Base-by-base conservation (phyloP, 2,113 vertebrate genomes). In the Microcebus jonahi region DNA sequence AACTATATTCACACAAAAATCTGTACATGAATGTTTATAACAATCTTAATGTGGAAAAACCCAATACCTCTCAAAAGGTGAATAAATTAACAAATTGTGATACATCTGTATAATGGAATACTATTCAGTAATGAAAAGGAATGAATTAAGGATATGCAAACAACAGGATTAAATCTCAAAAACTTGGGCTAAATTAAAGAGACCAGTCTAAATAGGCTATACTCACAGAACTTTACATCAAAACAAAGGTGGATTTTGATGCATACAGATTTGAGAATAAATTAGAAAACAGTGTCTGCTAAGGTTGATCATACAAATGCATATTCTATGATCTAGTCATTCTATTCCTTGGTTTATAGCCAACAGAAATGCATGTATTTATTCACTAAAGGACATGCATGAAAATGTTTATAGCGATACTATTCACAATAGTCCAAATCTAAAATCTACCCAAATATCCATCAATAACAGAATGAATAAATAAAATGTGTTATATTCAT, bases 31-130 rank as follows among this genome's bases (percentile, higher is more conserved):
- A 83, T 50, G 36, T 75, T 68, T 91, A 93, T 15, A 68, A 29
- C 12, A 88, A 9, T 2, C 6, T 68, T 79, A 57, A 53, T 55
- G n/a, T 70, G 29, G 59, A 65, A 92, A 92, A 77, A 81, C 7
- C 7, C 53, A 93, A 67, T 84, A 18, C 27, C 17, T 82, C 90
- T 88, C 31, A 50, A 42, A 1, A 89, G 17, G n/a, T 65, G 31
- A 95, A 89, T 76, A 20, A 79, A 90, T 85, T 27, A 90, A 91
- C 14, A 55, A 42, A 75, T n/a, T 63, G 21, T 81, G n/a, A 89
- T 61, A 39, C 18, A 85, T 53, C 12, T 42, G 8, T 82, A 82
- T 27, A 70, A 88, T 48, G 59, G 36, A 53, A 84, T 89, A 87
- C 5, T 88, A 85, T 42, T 91, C 31, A 89, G 36, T 73, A 70